Percentiles rank a stretch among this genome's conserved stretches.
Conservation (phyloP, 2,888 invertebrate genomes). For the Homarus gammarus region DNA sequence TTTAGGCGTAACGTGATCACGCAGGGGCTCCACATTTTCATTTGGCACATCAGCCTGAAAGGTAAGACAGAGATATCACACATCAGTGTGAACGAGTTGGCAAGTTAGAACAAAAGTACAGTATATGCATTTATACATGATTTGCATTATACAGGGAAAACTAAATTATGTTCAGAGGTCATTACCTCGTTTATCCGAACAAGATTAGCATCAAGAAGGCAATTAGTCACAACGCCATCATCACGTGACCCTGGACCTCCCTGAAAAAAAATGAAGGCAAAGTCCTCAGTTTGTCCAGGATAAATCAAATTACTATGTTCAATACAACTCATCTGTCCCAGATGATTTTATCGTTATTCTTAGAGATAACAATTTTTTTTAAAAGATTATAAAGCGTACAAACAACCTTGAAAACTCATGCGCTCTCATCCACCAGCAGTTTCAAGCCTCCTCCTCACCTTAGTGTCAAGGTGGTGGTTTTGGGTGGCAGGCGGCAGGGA, state of each 20-base stretch:
- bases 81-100: too few relatives aligned
- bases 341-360: neutral
- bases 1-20: conserved; percentile 24
- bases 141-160: too few relatives aligned
- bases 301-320: neutral
- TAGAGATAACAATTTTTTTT: neutral
- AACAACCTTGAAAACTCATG: conserved; percentile 10
- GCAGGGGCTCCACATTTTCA: conserved; percentile 31
- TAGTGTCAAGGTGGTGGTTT: conserved; percentile 52
- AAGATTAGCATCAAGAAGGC: conserved; percentile 30
- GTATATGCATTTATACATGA: too few relatives aligned
- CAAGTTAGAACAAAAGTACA: too few relatives aligned
- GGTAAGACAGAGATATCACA: too few relatives aligned
- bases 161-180: too few relatives aligned
- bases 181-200: conserved; percentile 43
- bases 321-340: neutral
- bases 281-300: neutral
- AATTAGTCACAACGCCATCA: conserved; percentile 43
- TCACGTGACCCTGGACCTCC: conserved; percentile 50
- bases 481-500: conserved; percentile 51
- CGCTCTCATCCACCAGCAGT: conserved; percentile 15
- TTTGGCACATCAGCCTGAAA: conserved; percentile 45
- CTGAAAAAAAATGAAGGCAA: conserved; percentile 19
- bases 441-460: conserved; percentile 33
- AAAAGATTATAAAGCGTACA: neutral